Evolutionary conservation across 2,888 invertebrate species (phyloP).

Genomic region (Folsomia candida): DNA sequence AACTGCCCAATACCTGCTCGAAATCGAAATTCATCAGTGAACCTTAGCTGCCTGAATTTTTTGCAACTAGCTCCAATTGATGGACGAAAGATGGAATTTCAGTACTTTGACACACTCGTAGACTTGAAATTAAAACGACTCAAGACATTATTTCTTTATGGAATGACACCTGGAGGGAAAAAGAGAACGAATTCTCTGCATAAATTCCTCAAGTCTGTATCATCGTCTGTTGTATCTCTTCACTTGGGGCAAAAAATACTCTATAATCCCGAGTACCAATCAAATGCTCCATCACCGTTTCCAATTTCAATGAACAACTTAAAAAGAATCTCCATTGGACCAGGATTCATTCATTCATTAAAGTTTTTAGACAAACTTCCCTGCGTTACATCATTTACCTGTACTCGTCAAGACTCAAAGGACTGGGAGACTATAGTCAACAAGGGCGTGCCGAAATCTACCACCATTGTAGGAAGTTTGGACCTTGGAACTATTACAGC

Average conservation of each 20-base stretch:
- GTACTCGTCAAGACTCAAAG: neutral
- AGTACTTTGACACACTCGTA: slow-evolving; percentile 5
- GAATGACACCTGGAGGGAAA: slow-evolving; percentile 7
- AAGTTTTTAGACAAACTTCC: slow-evolving; percentile 6
- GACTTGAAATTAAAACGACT: neutral
- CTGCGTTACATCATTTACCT: neutral
- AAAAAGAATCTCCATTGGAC: slow-evolving; percentile 9
- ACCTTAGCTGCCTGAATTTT: neutral
- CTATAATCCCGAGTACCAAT: slow-evolving; percentile 1
- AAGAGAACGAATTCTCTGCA: neutral
- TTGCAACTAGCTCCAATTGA: slow-evolving; percentile 10
- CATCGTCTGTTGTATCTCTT: neutral
- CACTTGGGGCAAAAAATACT: slow-evolving; percentile 12
- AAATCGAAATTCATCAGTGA: neutral
- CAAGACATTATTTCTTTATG: slow-evolving; percentile 4
- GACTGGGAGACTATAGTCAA: slow-evolving; percentile 4
- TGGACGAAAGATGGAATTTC: neutral
- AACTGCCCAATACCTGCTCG: neutral
- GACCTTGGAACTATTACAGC: slow-evolving; percentile 2
- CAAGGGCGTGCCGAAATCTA: neutral
- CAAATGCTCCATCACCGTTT: neutral
- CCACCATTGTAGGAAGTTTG: neutral
- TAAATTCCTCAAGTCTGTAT: neutral
- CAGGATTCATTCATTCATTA: slow-evolving; percentile 7
- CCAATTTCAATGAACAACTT: neutral